These are phyloP conservation scores for Pogonus chalceus DNA, from an alignment of 1,140 invertebrate species.

Conservation along the genomic window DNA sequence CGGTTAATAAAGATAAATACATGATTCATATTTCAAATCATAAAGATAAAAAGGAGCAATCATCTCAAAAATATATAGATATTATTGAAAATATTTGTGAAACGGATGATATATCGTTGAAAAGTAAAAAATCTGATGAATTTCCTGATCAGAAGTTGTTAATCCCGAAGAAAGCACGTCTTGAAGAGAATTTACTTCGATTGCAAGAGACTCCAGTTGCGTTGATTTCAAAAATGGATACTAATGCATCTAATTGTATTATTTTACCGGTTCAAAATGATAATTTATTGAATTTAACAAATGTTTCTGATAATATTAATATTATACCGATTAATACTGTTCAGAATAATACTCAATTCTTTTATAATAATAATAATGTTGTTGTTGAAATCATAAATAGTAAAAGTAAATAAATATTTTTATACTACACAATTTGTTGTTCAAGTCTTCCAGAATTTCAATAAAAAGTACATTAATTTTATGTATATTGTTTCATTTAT, in stretches of 20 bases:
- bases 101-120: not conserved
- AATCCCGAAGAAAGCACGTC: not conserved
- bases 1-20: constrained; percentile 44
- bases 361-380: not conserved
- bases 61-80: not conserved
- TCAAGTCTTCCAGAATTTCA: not conserved
- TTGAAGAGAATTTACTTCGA: not conserved
- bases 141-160: not conserved
- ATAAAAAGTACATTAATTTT: too few relatives aligned
- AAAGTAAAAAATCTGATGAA: not conserved
- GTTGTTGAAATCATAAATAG: not conserved
- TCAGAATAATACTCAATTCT: not conserved
- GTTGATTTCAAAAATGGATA: not conserved
- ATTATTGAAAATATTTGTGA: not conserved
- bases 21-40: constrained; percentile 35
- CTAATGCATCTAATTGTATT: not conserved
- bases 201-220: not conserved
- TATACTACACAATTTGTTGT: not conserved
- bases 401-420: not conserved
- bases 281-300: not conserved
- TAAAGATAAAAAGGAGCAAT: constrained; percentile 23
- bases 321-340: not conserved
- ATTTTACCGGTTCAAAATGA: constrained; percentile 3
- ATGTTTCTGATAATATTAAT: not conserved
- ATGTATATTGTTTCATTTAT: too few relatives aligned